Conservation (phyloP, 2,797 vertebrate species). For the Cephalopachus bancanus region DNA sequence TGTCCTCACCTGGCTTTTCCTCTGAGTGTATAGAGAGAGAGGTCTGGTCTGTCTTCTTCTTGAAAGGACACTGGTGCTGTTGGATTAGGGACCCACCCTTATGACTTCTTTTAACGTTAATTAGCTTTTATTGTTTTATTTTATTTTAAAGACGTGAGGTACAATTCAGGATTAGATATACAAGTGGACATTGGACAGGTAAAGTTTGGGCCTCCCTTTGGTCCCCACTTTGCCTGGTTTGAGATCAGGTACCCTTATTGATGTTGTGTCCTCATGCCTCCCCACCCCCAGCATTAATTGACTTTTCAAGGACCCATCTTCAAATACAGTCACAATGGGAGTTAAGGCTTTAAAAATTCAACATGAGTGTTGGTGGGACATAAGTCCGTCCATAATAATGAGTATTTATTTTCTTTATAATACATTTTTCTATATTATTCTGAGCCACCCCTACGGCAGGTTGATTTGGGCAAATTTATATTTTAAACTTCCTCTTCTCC, state of each 20-base stretch:
- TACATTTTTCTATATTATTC: background rate
- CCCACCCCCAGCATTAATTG: too few species aligned
- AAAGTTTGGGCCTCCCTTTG: too few species aligned
- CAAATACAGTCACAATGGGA: background rate
- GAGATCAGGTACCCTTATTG: too few species aligned
- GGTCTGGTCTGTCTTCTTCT: background rate
- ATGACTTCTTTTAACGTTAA: background rate
- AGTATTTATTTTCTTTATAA: slow-evolving; percentile 5
- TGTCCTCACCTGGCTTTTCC: background rate
- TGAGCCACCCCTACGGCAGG: background rate
- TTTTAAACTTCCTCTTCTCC: background rate
- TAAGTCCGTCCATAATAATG: background rate
- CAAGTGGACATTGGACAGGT: too few species aligned
- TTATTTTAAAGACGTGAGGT: too few species aligned
- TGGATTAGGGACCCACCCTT: background rate
- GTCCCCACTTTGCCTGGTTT: too few species aligned
- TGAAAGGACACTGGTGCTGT: background rate
- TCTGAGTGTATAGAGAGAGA: background rate
- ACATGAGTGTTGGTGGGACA: background rate
- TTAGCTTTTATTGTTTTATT: background rate
- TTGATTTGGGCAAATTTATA: background rate
- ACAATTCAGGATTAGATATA: too few species aligned
- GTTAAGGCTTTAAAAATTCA: too few species aligned
- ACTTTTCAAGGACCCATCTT: background rate
- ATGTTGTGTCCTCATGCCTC: too few species aligned